Evolutionary conservation across 2,113 vertebrate genomes (phyloP).

Genomic region (Struthio camelus): DNA sequence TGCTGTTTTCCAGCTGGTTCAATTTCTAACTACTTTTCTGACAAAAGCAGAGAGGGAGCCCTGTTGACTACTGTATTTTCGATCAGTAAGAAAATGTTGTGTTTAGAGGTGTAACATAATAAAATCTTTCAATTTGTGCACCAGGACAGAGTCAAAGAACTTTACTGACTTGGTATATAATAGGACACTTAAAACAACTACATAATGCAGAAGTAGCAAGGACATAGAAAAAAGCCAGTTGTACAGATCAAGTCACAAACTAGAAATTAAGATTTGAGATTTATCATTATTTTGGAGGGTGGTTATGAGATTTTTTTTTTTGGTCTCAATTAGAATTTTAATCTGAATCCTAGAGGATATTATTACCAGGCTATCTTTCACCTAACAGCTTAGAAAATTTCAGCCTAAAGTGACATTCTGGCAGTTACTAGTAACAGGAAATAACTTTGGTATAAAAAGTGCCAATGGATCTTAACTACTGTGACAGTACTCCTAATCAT

Average conservation of each 20-base stretch:
- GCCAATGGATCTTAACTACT: not conserved
- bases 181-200: not conserved
- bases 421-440: not conserved
- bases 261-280: not conserved
- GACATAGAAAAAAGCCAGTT: not conserved
- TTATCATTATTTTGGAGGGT: not conserved
- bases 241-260: not conserved
- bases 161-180: not conserved
- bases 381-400: not conserved
- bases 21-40: not conserved
- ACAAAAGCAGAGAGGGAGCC: not conserved
- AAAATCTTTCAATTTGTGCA: not conserved
- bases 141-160: not conserved
- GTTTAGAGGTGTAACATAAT: not conserved
- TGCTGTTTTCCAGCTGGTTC: not conserved
- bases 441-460: not conserved
- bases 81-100: not conserved
- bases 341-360: not conserved
- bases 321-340: not conserved
- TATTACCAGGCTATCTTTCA: not conserved
- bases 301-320: not conserved
- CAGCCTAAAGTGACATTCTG: not conserved
- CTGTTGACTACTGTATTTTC: not conserved
- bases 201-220: not conserved
- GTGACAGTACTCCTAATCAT: not conserved